phyloP scores from a whole-genome alignment of 2,113 vertebrate species.

The Macrotis lagotis region DNA sequence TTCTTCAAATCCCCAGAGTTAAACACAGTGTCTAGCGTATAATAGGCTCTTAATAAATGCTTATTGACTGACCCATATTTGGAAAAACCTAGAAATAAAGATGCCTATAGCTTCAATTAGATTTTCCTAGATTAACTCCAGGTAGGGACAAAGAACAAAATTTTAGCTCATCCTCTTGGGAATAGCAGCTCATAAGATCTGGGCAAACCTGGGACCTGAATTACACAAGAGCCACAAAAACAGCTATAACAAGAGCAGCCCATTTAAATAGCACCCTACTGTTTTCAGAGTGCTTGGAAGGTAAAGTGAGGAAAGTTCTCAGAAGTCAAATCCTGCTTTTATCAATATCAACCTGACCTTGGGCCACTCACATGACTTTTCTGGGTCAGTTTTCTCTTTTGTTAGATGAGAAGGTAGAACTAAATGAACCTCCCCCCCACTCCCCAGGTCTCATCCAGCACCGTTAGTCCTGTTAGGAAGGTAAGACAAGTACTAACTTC shows the following conservation, averaged over 20 bases:
- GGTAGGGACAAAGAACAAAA: background rate
- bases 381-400: background rate
- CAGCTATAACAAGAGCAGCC: background rate
- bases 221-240: background rate
- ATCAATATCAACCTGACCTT: background rate
- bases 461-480: background rate
- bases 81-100: background rate
- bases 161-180: background rate
- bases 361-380: background rate
- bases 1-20: background rate
- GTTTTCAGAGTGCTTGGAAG: background rate
- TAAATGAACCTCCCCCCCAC: too few relatives aligned
- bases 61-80: background rate
- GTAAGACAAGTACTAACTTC: background rate
- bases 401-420: background rate
- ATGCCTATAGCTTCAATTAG: background rate
- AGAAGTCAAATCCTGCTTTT: background rate
- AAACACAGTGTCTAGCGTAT: background rate
- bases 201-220: background rate
- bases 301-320: background rate
- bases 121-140: background rate
- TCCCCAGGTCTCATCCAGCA: background rate
- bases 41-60: background rate
- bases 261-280: background rate
- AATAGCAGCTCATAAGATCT: background rate